A percentile compares a stretch with the other conserved stretches of the same genome.
Conservation (phyloP, 2,888 invertebrate species). For the Erannis defoliaria region DNA sequence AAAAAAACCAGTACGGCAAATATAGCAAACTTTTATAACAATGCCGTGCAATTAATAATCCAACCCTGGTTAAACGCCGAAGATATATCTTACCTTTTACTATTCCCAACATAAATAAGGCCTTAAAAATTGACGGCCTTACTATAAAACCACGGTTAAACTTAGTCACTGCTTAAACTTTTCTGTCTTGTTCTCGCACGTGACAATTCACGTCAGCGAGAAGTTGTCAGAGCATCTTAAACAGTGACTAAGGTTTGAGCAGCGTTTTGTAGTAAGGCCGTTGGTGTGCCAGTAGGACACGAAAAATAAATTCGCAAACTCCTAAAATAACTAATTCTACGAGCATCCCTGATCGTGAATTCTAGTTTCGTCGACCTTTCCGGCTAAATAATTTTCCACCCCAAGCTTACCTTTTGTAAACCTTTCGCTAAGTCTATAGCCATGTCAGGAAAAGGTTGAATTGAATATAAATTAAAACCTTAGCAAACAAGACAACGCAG, state of each 20-base stretch:
- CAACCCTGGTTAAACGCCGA: background rate
- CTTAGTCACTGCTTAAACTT: no score
- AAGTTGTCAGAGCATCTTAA: no score
- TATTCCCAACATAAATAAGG: slow-evolving; percentile 13
- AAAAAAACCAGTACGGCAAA: no score
- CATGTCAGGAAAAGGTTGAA: background rate
- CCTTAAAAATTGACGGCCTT: no score
- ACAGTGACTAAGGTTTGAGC: no score
- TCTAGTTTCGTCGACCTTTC: slow-evolving; percentile 11
- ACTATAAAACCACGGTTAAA: no score
- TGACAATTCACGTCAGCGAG: no score
- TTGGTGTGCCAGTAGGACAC: background rate
- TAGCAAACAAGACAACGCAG: background rate
- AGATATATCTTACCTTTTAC: slow-evolving; percentile 4
- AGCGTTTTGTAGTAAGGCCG: no score
- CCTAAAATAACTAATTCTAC: slow-evolving; percentile 1
- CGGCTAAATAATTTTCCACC: slow-evolving; percentile 10
- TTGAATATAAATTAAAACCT: slow-evolving; percentile 19
- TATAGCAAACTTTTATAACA: no score
- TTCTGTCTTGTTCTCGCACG: no score
- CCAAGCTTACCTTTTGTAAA: slow-evolving; percentile 11
- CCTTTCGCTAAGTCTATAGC: slow-evolving; percentile 4
- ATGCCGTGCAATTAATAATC: no score
- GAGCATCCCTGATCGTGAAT: slow-evolving; percentile 5
- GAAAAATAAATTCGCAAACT: slow-evolving; percentile 12